Evolutionary conservation across 2,797 vertebrate genomes (phyloP).

Genomic region (Poecile montanus): DNA sequence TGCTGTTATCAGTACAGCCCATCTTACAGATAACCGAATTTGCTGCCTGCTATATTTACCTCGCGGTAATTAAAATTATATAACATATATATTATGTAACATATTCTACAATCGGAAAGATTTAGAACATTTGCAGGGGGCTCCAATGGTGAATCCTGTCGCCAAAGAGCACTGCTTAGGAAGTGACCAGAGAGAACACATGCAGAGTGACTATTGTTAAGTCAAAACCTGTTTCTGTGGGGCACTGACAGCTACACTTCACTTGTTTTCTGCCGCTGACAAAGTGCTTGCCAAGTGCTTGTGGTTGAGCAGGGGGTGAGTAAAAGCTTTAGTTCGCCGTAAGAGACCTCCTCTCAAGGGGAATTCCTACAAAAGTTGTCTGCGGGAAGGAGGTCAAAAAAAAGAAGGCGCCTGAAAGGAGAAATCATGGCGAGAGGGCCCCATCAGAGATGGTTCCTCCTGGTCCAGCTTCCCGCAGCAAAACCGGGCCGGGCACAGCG

Average conservation of each 20-base stretch:
- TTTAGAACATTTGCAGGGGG: background rate
- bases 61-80: conserved; percentile 36
- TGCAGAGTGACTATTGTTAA: accelerated
- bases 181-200: background rate
- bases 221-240: background rate
- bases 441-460: background rate
- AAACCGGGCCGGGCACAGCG: background rate
- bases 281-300: background rate
- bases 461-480: no score
- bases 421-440: background rate
- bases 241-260: background rate
- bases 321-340: background rate
- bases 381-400: background rate
- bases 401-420: no score
- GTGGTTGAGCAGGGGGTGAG: background rate
- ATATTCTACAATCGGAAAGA: background rate
- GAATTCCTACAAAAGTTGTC: background rate
- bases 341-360: background rate
- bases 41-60: conserved; percentile 33
- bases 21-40: conserved; percentile 24
- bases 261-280: background rate
- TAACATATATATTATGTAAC: conserved; percentile 40
- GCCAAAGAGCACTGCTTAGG: accelerated
- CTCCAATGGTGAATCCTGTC: background rate
- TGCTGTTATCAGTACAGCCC: background rate